Conservation (phyloP, 2,888 invertebrate genomes). For the Dendrolimus pini region DNA sequence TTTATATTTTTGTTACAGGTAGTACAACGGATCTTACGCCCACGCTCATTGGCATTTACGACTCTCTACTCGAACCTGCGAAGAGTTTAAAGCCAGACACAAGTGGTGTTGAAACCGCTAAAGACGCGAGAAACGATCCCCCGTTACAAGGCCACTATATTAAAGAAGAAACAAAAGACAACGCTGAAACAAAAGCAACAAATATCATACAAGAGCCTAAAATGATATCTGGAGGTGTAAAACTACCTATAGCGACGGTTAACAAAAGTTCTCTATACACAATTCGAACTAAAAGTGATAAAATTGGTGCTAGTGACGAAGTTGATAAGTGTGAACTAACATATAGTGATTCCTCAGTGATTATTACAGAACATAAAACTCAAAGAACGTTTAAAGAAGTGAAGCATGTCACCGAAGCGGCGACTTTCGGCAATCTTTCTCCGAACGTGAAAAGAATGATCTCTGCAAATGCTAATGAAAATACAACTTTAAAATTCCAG, state of each 20-base stretch:
- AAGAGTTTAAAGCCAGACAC: conserved; percentile 52
- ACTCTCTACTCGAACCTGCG: conserved; percentile 80
- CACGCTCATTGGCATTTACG: conserved; percentile 90
- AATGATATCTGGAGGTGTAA: conserved; percentile 56
- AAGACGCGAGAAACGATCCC: conserved; percentile 70
- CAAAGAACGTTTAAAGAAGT: conserved; percentile 54
- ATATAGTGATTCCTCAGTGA: conserved; percentile 42
- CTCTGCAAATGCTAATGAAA: conserved; percentile 70
- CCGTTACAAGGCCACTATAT: conserved; percentile 29
- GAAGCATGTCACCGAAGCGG: conserved; percentile 35
- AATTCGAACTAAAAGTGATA: conserved; percentile 63
- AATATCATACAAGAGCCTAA: conserved; percentile 31
- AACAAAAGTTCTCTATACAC: conserved; percentile 63
- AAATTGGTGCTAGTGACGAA: conserved; percentile 47
- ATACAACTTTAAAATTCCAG: conserved; percentile 58
- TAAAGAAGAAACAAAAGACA: conserved; percentile 15
- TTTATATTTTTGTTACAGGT: conserved; percentile 78
- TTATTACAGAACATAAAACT: conserved; percentile 37
- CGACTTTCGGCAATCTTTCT: conserved; percentile 73
- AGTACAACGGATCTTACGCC: conserved; percentile 91
- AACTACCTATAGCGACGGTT: conserved; percentile 54
- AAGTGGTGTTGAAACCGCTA: conserved; percentile 51
- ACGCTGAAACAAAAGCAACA: conserved; percentile 8
- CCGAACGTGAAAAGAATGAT: conserved; percentile 79
- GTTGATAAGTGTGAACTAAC: conserved; percentile 37